phyloP scores from a whole-genome alignment of 2,113 vertebrate species.

The Arothron firmamentum region DNA sequence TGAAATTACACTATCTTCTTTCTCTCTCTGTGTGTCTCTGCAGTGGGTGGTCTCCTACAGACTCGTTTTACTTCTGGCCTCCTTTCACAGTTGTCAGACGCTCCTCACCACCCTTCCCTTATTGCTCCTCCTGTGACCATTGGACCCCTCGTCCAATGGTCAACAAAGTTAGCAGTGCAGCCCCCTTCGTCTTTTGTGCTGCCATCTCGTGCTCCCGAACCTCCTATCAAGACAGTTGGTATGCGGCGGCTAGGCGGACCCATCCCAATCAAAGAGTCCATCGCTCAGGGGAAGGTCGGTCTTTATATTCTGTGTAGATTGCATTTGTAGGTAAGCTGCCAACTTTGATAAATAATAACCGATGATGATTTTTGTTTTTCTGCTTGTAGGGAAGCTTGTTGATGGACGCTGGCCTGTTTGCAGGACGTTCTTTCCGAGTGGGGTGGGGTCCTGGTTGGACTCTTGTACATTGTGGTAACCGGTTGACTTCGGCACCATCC shows the following conservation, averaged over 20 bases:
- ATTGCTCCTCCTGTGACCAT: background rate
- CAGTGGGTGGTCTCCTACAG: conserved; percentile 83
- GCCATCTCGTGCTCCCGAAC: conserved; percentile 67
- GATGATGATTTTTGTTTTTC: conserved; percentile 21
- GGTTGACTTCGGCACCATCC: conserved; percentile 38
- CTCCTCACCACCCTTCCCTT: conserved; percentile 27
- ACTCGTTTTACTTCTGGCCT: conserved; percentile 72
- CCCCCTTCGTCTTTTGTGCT: conserved; percentile 64
- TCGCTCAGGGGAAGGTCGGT: conserved; percentile 76
- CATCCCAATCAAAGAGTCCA: conserved; percentile 79
- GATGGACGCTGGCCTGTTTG: conserved; percentile 88
- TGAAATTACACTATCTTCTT: background rate
- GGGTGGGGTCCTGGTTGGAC: conserved; percentile 93
- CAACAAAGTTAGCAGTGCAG: conserved; percentile 55
- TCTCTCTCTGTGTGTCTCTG: background rate
- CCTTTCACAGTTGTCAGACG: conserved; percentile 59
- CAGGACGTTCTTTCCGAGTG: conserved; percentile 86
- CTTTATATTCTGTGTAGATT: too few species aligned
- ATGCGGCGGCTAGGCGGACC: conserved; percentile 78
- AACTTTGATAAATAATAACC: conserved; percentile 50
- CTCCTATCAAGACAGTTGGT: conserved; percentile 78
- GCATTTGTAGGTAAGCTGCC: too few species aligned
- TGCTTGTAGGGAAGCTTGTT: conserved; percentile 73
- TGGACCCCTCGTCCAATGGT: conserved; percentile 3
- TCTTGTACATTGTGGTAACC: conserved; percentile 80